phyloP scores from a whole-genome alignment of 2,113 vertebrate genomes.

The Lathamus discolor region DNA sequence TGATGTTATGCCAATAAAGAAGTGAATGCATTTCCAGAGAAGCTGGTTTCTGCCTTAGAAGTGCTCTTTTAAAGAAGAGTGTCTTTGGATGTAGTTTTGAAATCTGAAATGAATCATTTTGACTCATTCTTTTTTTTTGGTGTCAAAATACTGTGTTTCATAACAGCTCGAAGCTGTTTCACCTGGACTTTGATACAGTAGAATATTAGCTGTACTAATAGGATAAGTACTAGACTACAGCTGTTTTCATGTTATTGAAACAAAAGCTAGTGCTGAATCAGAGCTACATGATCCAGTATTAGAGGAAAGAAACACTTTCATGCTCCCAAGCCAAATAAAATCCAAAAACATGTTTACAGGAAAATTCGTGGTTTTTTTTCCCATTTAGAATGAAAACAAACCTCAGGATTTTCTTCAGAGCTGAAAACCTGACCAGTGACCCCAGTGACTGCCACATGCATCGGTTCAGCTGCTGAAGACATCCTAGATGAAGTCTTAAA shows the following conservation, averaged over 20 bases:
- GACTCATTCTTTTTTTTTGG: neutral
- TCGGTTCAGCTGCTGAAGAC: neutral
- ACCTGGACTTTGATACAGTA: neutral
- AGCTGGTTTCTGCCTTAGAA: neutral
- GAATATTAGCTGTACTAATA: slow-evolving; percentile 1
- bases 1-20: neutral
- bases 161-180: neutral
- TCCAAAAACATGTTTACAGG: neutral
- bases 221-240: neutral
- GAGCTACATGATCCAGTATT: neutral
- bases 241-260: neutral
- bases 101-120: neutral
- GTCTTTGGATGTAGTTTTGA: neutral
- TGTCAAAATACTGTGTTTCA: neutral
- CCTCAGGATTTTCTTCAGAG: neutral
- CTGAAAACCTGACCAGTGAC: neutral
- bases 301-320: neutral
- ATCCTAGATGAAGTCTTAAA: neutral
- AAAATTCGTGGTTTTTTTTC: neutral
- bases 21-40: neutral
- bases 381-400: neutral
- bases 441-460: neutral
- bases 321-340: slow-evolving; percentile 1
- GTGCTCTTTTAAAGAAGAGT: neutral
- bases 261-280: neutral